Conservation (phyloP, 2,888 invertebrate genomes). For the Terebella lapidaria region DNA sequence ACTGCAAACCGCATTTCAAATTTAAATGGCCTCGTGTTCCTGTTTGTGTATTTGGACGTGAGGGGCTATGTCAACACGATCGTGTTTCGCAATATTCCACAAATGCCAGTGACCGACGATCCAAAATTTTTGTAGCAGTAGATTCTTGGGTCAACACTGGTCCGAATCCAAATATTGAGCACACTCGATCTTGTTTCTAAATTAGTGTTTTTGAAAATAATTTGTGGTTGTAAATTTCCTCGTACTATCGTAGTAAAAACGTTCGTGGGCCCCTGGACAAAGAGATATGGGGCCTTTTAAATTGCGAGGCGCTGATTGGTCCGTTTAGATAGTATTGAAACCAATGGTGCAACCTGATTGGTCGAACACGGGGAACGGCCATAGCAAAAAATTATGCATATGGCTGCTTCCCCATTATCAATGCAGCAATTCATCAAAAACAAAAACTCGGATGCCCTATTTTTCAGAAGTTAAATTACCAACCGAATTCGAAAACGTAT, state of each 20-base stretch:
- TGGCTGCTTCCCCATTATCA: too few relatives aligned
- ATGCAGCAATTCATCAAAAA: too few relatives aligned
- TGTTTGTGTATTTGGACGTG: too few relatives aligned
- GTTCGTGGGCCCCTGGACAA: slow-evolving; percentile 22
- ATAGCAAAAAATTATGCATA: not conserved
- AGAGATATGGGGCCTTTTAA: slow-evolving; percentile 21
- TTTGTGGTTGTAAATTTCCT: not conserved
- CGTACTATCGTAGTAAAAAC: slow-evolving; percentile 10
- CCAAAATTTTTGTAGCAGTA: too few relatives aligned
- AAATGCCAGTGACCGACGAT: not conserved
- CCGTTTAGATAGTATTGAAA: not conserved
- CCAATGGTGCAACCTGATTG: not conserved
- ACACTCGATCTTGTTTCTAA: too few relatives aligned
- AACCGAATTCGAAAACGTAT: too few relatives aligned
- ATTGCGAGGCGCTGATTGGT: slow-evolving; percentile 19
- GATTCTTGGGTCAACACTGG: too few relatives aligned
- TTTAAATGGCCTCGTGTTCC: slow-evolving; percentile 9
- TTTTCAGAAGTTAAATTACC: too few relatives aligned
- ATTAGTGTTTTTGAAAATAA: slow-evolving; percentile 1
- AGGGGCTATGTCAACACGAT: too few relatives aligned
- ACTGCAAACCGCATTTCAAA: not conserved
- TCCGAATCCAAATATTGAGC: too few relatives aligned
- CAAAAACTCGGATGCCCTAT: too few relatives aligned
- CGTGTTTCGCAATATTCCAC: too few relatives aligned
- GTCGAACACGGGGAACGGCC: not conserved